A percentile compares a stretch with the other conserved stretches of the same genome.
Conservation (phyloP, 2,113 vertebrate species). For the Sula dactylatra region DNA sequence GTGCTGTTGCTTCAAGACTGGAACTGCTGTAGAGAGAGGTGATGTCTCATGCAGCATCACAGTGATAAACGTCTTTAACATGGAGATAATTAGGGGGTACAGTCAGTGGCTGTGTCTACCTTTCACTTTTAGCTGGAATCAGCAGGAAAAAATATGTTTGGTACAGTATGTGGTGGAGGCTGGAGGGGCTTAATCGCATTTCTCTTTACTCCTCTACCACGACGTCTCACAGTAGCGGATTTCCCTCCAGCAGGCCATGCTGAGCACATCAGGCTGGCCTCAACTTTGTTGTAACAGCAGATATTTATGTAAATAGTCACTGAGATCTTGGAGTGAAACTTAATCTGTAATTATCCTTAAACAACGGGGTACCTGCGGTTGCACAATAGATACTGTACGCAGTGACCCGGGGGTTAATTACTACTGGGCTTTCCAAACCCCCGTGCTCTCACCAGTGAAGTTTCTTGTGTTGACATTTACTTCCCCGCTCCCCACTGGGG, state of each 20-base stretch:
- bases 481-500: neutral
- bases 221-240: accelerated
- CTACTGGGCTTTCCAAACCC: neutral
- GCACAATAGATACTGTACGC: neutral
- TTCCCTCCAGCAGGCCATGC: neutral
- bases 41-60: neutral
- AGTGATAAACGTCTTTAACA: neutral
- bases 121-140: neutral
- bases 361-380: neutral
- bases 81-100: neutral
- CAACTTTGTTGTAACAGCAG: neutral
- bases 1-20: neutral
- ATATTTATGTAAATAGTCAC: neutral
- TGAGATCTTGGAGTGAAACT: neutral
- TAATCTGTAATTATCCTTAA: neutral
- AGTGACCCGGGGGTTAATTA: neutral
- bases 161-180: no score
- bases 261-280: no score
- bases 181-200: neutral
- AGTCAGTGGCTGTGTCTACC: neutral
- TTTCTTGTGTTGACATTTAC: neutral
- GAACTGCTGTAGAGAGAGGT: neutral
- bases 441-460: neutral
- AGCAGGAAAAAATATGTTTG: neutral
- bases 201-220: neutral